Evolutionary conservation across 2,888 invertebrate genomes (phyloP).

Genomic region (Mythimna loreyi): DNA sequence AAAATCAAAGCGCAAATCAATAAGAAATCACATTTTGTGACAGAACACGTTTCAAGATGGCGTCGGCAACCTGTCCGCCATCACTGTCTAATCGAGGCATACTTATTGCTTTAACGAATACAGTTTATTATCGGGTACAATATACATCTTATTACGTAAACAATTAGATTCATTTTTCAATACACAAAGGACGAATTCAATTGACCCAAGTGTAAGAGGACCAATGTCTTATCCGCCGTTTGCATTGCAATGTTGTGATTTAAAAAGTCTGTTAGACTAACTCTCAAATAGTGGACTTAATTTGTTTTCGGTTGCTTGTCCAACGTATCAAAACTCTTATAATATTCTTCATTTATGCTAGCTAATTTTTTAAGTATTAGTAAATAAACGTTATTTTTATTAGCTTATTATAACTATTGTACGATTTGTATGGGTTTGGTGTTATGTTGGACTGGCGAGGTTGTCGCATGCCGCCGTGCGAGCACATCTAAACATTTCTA

Average conservation of each 20-base stretch:
- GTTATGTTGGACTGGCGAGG: constrained; percentile 56
- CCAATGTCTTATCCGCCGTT: constrained; percentile 46
- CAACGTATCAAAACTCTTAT: constrained; percentile 84
- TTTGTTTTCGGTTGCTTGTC: constrained; percentile 71
- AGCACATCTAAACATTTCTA: constrained; percentile 25
- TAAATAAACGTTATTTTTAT: constrained; percentile 65
- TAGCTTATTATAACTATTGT: constrained; percentile 61
- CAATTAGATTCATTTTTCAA: constrained; percentile 61
- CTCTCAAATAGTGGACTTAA: constrained; percentile 72
- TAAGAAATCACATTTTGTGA: constrained; percentile 55
- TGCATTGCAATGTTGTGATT: constrained; percentile 41
- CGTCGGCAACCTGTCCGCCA: constrained; percentile 58
- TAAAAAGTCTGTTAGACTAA: constrained; percentile 44
- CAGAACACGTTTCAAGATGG: constrained; percentile 50
- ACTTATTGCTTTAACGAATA: constrained; percentile 79
- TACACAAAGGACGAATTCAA: constrained; percentile 53
- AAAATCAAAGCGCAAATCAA: constrained; percentile 57
- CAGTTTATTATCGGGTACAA: constrained; percentile 75
- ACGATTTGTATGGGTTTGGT: constrained; percentile 62
- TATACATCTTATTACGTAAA: constrained; percentile 67
- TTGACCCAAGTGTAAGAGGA: constrained; percentile 24
- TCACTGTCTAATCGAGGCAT: constrained; percentile 73
- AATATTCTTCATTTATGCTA: constrained; percentile 78
- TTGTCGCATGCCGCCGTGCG: constrained; percentile 33
- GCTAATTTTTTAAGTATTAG: constrained; percentile 73